Evolutionary conservation across 2,888 invertebrate genomes (phyloP).

Genomic region (Conomelus anceps): DNA sequence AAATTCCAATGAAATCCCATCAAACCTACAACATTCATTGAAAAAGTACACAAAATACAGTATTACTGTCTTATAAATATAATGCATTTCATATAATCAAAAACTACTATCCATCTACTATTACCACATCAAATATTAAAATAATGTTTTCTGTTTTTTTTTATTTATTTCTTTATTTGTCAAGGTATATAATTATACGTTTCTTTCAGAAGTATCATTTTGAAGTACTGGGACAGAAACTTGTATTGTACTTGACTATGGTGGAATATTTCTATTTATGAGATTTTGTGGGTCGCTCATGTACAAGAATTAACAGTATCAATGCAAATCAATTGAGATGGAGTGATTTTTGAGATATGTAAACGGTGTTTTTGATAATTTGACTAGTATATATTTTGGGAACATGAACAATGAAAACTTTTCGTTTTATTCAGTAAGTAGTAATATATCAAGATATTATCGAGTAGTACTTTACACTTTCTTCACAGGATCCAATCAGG

Average conservation of each 20-base stretch:
- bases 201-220: background rate
- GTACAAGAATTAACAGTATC: background rate
- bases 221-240: background rate
- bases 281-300: background rate
- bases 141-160: background rate
- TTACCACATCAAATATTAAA: background rate
- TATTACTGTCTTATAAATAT: background rate
- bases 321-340: too few relatives aligned
- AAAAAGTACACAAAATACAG: background rate
- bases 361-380: too few relatives aligned
- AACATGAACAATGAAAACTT: too few relatives aligned
- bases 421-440: too few relatives aligned
- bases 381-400: too few relatives aligned
- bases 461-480: too few relatives aligned
- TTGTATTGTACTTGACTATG: background rate
- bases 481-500: too few relatives aligned
- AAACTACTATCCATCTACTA: background rate
- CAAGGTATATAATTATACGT: background rate
- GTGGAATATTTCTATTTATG: background rate
- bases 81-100: background rate
- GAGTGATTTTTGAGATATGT: too few relatives aligned
- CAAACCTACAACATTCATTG: background rate
- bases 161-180: background rate
- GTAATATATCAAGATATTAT: too few relatives aligned
- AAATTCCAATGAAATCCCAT: background rate